Percentiles rank a stretch among this genome's conserved stretches.
Evolutionary conservation across 1,140 invertebrate genomes (phyloP).

Genomic region (Araneus ventricosus): DNA sequence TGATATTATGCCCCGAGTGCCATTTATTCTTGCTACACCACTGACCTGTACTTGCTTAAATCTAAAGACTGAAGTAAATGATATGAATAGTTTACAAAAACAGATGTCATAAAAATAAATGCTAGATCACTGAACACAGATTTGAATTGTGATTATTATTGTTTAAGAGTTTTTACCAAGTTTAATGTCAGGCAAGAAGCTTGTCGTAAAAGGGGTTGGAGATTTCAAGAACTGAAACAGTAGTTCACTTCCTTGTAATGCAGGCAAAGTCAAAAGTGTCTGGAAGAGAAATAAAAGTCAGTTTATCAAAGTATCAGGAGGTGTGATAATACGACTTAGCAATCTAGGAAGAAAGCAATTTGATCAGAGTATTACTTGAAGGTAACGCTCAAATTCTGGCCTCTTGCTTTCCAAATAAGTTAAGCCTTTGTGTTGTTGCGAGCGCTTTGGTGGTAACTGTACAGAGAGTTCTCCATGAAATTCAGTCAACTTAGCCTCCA

Average conservation of each 20-base stretch:
- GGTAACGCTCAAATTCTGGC: conserved; percentile 86
- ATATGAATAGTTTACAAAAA: too few relatives aligned
- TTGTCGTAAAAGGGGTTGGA: conserved; percentile 83
- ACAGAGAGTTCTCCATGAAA: conserved; percentile 87
- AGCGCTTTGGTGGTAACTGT: conserved; percentile 85
- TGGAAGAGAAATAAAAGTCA: conserved; percentile 78
- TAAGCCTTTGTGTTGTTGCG: conserved; percentile 81
- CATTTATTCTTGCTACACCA: too few relatives aligned
- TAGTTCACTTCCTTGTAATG: conserved; percentile 88
- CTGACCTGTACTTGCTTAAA: too few relatives aligned
- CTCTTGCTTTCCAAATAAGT: conserved; percentile 80
- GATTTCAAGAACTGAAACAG: conserved; percentile 88
- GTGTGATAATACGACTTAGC: background rate
- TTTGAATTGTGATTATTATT: background rate
- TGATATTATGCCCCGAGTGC: too few relatives aligned
- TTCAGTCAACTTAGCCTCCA: conserved; percentile 89
- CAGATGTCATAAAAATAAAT: too few relatives aligned
- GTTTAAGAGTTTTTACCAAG: conserved; percentile 79
- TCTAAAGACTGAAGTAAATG: too few relatives aligned
- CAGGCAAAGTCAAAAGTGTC: conserved; percentile 86
- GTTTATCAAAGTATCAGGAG: background rate
- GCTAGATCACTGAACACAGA: too few relatives aligned
- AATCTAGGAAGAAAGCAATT: background rate
- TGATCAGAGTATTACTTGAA: conserved; percentile 78
- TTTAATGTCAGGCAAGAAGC: conserved; percentile 82